Evolutionary conservation across 2,113 vertebrate genomes (phyloP).

Genomic region (Ibidorhyncha struthersii): DNA sequence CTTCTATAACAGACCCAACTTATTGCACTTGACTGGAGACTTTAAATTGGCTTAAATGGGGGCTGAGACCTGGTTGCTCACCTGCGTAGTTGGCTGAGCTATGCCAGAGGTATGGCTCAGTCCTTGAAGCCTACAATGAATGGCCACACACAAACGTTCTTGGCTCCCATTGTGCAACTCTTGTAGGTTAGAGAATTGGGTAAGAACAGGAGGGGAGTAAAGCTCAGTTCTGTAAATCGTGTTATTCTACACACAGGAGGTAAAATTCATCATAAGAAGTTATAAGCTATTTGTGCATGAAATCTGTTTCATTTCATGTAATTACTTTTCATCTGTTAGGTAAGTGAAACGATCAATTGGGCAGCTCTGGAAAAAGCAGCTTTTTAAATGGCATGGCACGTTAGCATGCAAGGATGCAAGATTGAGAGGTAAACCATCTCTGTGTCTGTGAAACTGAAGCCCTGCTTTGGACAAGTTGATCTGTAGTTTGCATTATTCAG

Average conservation of each 20-base stretch:
- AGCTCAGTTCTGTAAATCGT: neutral
- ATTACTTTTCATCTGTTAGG: neutral
- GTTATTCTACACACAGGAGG: neutral
- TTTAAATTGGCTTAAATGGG: neutral
- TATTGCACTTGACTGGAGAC: neutral
- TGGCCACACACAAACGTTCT: neutral
- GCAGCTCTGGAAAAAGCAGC: neutral
- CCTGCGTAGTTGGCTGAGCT: neutral
- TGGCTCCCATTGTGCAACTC: neutral
- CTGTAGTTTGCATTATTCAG: neutral
- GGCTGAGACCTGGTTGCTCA: neutral
- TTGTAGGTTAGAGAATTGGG: neutral
- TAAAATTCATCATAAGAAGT: neutral
- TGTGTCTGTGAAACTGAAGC: neutral
- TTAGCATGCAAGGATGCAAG: neutral
- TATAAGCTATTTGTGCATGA: neutral
- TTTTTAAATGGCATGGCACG: neutral
- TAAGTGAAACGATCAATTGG: neutral
- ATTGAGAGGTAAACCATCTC: neutral
- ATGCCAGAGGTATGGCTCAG: neutral
- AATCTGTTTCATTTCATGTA: neutral
- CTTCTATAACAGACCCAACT: neutral
- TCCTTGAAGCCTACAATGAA: neutral
- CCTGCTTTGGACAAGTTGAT: neutral
- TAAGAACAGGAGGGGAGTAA: neutral